A percentile compares a stretch with the other conserved stretches of the same genome.
phyloP scores from a whole-genome alignment of 2,888 invertebrate species.

The Heliconius charithonia region DNA sequence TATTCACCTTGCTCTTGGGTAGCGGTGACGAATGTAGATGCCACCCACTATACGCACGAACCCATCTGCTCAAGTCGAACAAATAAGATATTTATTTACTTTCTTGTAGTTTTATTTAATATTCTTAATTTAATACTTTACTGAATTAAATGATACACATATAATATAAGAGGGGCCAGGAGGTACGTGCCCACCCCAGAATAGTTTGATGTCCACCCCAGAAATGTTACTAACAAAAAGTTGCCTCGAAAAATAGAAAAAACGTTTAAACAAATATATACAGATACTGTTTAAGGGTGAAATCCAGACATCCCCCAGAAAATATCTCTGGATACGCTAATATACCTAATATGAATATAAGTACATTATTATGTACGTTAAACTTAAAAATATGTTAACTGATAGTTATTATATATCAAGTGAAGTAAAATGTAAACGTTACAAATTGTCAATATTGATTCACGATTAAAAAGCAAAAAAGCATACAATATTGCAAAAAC shows the following conservation, averaged over 20 bases:
- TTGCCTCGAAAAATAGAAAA: too few relatives aligned
- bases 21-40: constrained; percentile 76
- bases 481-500: not conserved
- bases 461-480: not conserved
- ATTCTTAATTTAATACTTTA: constrained; percentile 57
- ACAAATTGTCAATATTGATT: not conserved
- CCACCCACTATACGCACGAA: constrained; percentile 78
- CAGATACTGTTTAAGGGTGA: too few relatives aligned
- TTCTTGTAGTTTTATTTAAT: constrained; percentile 62
- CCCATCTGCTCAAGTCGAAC: constrained; percentile 61
- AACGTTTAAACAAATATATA: too few relatives aligned
- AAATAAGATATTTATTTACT: constrained; percentile 67
- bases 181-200: too few relatives aligned
- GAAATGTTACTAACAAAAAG: too few relatives aligned
- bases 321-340: not conserved
- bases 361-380: not conserved
- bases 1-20: constrained; percentile 50
- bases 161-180: too few relatives aligned
- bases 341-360: too few relatives aligned
- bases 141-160: not conserved
- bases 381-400: not conserved
- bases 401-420: not conserved
- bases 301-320: too few relatives aligned
- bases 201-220: too few relatives aligned
- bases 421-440: not conserved